Conservation (phyloP, 2,797 vertebrate species). For the Taeniopygia guttata region DNA sequence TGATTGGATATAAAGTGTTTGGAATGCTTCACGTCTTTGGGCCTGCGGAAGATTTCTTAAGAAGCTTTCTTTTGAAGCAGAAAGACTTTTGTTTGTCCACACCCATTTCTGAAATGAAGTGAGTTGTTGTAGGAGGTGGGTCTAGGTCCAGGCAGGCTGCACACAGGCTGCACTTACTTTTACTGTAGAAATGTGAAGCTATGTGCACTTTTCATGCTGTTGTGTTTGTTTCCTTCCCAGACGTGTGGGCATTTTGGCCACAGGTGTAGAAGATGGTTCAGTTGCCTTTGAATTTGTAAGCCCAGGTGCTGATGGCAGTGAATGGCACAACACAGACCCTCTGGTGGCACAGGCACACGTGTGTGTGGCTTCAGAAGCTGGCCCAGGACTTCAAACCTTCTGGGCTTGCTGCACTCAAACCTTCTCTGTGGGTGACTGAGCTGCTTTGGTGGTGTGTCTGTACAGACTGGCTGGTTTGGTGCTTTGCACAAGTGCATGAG, state of each 20-base stretch:
- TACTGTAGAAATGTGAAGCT: background rate
- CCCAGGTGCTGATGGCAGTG: background rate
- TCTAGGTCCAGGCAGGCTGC: background rate
- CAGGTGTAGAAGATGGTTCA: background rate
- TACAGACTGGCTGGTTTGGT: background rate
- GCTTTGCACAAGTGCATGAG: background rate
- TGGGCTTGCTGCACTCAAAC: background rate
- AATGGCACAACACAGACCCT: background rate
- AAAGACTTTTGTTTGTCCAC: background rate
- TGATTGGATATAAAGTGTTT: background rate
- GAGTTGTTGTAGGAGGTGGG: background rate
- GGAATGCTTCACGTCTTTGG: background rate
- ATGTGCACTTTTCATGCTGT: accelerated
- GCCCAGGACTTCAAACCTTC: background rate
- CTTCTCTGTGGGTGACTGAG: accelerated
- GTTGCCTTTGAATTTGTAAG: background rate
- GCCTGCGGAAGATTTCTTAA: background rate
- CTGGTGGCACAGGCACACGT: accelerated
- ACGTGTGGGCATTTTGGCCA: background rate
- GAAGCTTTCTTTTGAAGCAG: background rate
- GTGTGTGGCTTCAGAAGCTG: accelerated
- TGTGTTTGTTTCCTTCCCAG: background rate
- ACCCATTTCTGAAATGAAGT: background rate
- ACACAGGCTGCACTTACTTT: background rate
- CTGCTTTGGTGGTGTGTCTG: background rate